A percentile compares a stretch with the other conserved stretches of the same genome.
Conservation (phyloP, 2,888 invertebrate species). For the Poecilobothrus nobilitatus region DNA sequence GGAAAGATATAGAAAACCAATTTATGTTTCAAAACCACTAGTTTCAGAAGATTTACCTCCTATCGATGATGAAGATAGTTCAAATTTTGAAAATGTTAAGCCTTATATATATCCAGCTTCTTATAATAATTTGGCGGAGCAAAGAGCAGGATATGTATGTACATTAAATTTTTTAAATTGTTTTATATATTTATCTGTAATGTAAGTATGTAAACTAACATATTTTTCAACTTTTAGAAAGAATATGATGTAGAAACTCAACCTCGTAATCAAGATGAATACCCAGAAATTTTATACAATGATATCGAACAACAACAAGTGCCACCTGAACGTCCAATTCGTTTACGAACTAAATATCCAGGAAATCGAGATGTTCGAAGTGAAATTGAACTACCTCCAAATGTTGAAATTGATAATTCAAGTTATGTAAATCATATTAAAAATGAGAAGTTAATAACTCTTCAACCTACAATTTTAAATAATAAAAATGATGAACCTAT, state of each 20-base stretch:
- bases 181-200: neutral
- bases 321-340: conserved; percentile 36
- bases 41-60: neutral
- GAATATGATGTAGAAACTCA: conserved; percentile 34
- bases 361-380: conserved; percentile 41
- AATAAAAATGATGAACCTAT: conserved; percentile 30
- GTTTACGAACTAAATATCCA: conserved; percentile 39
- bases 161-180: neutral
- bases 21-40: neutral
- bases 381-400: conserved; percentile 24
- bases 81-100: conserved; percentile 13
- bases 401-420: conserved; percentile 22
- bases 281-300: conserved; percentile 35
- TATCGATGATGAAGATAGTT: neutral
- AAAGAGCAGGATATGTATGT: conserved; percentile 25
- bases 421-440: conserved; percentile 7
- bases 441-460: neutral
- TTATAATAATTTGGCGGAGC: conserved; percentile 19
- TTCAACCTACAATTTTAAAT: conserved; percentile 11
- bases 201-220: too few species aligned
- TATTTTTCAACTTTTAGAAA: conserved; percentile 26
- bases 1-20: neutral
- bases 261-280: conserved; percentile 33
- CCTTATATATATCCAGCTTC: conserved; percentile 21
- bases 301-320: conserved; percentile 30